Conservation (phyloP, 2,888 invertebrate genomes). For the Orgyia antiqua region DNA sequence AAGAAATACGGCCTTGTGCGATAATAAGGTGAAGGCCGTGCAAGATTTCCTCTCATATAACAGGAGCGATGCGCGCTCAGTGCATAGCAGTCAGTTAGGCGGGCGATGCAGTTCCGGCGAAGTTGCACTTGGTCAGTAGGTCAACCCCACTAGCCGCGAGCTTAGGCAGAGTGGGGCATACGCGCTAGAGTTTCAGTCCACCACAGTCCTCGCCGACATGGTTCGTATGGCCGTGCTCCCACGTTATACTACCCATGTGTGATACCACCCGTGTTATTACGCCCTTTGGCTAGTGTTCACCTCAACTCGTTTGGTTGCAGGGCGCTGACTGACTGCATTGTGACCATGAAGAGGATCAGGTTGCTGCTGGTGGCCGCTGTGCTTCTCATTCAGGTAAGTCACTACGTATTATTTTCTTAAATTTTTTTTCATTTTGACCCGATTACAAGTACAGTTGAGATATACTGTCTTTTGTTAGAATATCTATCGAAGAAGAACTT, state of each 20-base stretch:
- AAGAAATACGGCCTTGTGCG: constrained; percentile 55
- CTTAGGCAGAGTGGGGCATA: constrained; percentile 16
- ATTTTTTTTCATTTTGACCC: too few relatives aligned
- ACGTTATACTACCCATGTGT: constrained; percentile 46
- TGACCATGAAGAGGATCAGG: constrained; percentile 74
- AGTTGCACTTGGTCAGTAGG: constrained; percentile 73
- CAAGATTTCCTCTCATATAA: constrained; percentile 59
- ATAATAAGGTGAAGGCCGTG: constrained; percentile 66
- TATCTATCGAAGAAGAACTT: too few relatives aligned
- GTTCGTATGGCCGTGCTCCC: constrained; percentile 37
- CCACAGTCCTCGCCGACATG: constrained; percentile 39
- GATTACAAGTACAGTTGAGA: too few relatives aligned
- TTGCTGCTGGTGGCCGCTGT: constrained; percentile 64
- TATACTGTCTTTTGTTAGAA: too few relatives aligned
- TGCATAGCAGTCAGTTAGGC: constrained; percentile 48
- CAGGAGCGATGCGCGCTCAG: constrained; percentile 49
- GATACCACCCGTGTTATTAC: constrained; percentile 39
- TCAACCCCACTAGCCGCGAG: constrained; percentile 44
- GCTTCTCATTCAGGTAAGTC: constrained; percentile 65
- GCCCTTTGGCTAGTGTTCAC: constrained; percentile 43
- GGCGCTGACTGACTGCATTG: constrained; percentile 59
- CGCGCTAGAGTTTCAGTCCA: constrained; percentile 18
- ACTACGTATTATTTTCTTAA: too few relatives aligned
- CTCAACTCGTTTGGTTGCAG: constrained; percentile 69
- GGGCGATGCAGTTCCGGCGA: constrained; percentile 69